Evolutionary conservation across 2,113 vertebrate species (phyloP), one percentile per base, ranked within the genome.

Genomic region (Ardeotis arabs): DNA sequence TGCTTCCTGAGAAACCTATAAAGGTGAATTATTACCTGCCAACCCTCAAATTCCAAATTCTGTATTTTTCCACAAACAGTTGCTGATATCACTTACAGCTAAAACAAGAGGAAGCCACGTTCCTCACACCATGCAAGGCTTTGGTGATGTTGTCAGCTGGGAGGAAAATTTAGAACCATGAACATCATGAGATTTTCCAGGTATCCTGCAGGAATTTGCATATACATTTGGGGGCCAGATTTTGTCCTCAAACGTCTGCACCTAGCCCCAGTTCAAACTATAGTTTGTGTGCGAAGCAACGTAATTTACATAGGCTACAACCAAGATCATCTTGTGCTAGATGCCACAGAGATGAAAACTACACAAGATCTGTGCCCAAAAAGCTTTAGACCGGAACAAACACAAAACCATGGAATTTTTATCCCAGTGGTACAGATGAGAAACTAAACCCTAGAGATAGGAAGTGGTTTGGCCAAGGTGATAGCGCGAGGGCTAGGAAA

Each of bases 401-500:
- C 33, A 74, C 25, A 70, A 60, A 49, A 60, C 7, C 8, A 11
- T 24, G 12, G 35, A 31, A 35, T 28, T 86, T 69, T 53, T 58
- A 59, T 14, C 64, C 45, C 64, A 24, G 19, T 16, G 25, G 22
- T 21, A 60, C 24, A 33, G 29, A 58, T 23, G 35, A 85, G 62
- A n/a, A 72, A 50, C 49, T 15, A n/a, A 79, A 78, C 9, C 47
- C 56, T 10, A 5, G 18, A 44, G 60, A 31, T 5, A 9, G 0
- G 14, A 63, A 58, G 37, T 22, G 66, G 23, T 22, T 35, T 64
- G 62, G 70, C 47, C 83, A 74, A 56, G 50, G 25, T 5, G 50
- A 35, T 4, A 22, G 33, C 58, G 47, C 0, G 0, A 31, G 18
- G 18, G 18, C 35, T 18, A 8, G 39, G 66, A 44, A 47, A 45